phyloP scores from a whole-genome alignment of 2,888 invertebrate species.

The Merodon equestris region DNA sequence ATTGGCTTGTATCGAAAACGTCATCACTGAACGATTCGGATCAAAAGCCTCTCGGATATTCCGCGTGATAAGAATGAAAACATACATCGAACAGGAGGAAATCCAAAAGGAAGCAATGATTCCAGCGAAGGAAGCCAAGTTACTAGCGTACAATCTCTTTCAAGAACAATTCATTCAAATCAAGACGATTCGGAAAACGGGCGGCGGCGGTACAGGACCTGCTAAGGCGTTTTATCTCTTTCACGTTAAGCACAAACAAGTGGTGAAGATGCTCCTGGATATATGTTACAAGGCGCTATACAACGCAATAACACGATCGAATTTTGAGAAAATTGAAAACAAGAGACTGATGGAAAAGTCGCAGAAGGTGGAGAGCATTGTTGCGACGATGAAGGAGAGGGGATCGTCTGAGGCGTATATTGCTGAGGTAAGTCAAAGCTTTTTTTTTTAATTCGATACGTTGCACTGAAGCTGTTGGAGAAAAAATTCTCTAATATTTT shows the following conservation, averaged over 20 bases:
- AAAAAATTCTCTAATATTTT: too few species aligned
- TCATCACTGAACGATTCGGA: conserved; percentile 91
- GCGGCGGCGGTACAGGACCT: conserved; percentile 85
- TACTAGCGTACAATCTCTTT: conserved; percentile 89
- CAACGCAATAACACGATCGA: conserved; percentile 84
- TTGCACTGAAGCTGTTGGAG: too few species aligned
- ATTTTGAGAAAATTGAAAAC: conserved; percentile 84
- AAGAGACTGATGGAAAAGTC: conserved; percentile 92
- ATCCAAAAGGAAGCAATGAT: conserved; percentile 96
- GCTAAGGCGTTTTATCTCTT: conserved; percentile 90
- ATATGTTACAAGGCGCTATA: conserved; percentile 85
- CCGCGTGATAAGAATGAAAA: conserved; percentile 88
- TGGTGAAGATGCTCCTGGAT: conserved; percentile 85
- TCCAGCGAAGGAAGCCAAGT: conserved; percentile 94
- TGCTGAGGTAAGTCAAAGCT: conserved; percentile 86
- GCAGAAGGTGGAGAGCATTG: conserved; percentile 89
- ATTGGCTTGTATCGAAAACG: conserved; percentile 85
- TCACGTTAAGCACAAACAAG: conserved; percentile 85
- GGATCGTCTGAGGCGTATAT: conserved; percentile 89
- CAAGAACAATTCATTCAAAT: conserved; percentile 82
- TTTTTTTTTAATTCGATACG: too few species aligned
- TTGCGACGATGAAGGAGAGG: conserved; percentile 87
- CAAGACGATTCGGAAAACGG: conserved; percentile 86
- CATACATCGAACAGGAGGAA: conserved; percentile 93
- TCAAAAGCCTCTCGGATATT: conserved; percentile 92